Evolutionary conservation across 2,888 invertebrate genomes (phyloP).

Genomic region (Thymelicus acteon): DNA sequence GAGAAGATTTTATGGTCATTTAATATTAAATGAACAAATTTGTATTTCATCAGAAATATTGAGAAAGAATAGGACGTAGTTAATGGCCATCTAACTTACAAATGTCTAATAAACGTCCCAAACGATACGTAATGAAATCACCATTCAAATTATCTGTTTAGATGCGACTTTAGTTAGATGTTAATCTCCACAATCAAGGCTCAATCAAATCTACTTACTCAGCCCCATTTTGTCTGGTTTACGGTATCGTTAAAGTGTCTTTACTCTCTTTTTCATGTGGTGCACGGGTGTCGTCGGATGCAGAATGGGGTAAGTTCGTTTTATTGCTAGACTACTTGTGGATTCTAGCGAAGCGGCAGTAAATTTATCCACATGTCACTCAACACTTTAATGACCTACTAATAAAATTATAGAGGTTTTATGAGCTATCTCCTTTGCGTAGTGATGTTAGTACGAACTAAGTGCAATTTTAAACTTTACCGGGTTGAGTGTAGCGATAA

Average conservation of each 20-base stretch:
- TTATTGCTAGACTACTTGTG: conserved; percentile 71
- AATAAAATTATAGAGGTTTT: conserved; percentile 45
- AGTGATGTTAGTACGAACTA: conserved; percentile 14
- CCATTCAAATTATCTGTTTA: conserved; percentile 56
- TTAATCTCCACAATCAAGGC: conserved; percentile 38
- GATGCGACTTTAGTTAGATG: conserved; percentile 50
- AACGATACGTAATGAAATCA: conserved; percentile 28
- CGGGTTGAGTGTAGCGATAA: conserved; percentile 5
- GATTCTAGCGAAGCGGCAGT: conserved; percentile 59
- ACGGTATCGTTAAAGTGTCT: conserved; percentile 75
- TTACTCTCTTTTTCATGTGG: conserved; percentile 82
- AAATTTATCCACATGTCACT: conserved; percentile 47
- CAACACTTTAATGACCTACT: conserved; percentile 45
- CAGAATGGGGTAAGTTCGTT: conserved; percentile 85
- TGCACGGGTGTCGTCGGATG: conserved; percentile 59
- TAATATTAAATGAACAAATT: no score
- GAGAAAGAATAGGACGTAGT: no score
- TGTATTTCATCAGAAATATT: no score
- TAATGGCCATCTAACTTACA: no score
- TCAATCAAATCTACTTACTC: conserved; percentile 68
- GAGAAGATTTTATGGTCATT: no score
- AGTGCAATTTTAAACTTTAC: conserved; percentile 22
- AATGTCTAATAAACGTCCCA: not conserved
- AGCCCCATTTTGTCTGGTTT: conserved; percentile 65
- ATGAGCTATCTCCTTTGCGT: conserved; percentile 42